Conservation (phyloP, 2,797 vertebrate genomes). For the Acanthis flammea region DNA sequence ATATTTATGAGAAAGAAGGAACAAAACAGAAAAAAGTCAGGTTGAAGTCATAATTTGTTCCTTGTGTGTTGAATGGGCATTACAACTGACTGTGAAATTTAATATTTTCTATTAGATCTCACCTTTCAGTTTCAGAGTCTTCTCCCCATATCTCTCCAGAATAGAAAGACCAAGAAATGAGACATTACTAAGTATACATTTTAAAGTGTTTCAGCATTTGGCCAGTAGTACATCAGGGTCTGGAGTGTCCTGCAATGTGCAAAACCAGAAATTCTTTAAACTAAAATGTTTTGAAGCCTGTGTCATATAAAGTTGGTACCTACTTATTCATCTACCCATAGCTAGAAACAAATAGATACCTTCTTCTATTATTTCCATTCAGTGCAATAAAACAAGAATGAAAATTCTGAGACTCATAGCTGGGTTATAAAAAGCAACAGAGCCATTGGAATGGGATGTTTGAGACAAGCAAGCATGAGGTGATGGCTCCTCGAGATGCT, state of each 20-base stretch:
- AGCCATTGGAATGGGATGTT: background rate
- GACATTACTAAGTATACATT: background rate
- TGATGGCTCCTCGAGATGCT: background rate
- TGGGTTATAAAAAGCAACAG: background rate
- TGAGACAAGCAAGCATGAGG: background rate
- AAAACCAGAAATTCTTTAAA: background rate
- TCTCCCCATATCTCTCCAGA: background rate
- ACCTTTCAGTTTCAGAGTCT: background rate
- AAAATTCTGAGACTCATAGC: background rate
- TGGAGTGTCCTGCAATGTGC: background rate
- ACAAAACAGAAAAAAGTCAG: background rate
- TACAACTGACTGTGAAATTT: background rate
- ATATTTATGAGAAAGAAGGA: background rate
- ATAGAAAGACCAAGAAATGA: background rate
- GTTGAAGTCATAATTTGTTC: background rate
- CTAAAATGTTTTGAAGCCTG: background rate
- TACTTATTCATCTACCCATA: background rate
- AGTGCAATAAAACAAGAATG: background rate
- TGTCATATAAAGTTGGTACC: background rate
- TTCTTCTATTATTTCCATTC: background rate
- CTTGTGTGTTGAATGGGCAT: background rate
- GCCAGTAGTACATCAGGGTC: background rate
- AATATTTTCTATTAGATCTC: background rate
- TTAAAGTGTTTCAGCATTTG: background rate
- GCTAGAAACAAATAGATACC: background rate